Evolutionary conservation across 2,113 vertebrate genomes (phyloP), one percentile per base, ranked within the genome.

Genomic region (Corythornis cristatus): DNA sequence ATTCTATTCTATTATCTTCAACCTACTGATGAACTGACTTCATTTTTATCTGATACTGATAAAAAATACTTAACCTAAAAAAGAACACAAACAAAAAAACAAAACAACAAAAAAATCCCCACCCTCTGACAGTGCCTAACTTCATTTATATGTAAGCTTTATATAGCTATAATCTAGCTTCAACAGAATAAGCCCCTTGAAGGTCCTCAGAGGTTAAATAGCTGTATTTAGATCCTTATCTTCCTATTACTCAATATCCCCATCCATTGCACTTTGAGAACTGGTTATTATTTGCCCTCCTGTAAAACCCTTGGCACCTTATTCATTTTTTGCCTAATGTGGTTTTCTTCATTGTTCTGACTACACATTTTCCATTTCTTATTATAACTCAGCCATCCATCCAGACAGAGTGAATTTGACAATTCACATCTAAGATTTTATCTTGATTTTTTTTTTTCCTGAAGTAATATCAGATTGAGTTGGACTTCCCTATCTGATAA

Each of bases 321-420:
- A 76, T 83, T 96, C 81, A 95, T 96, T 96, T 51, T 96, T 89
- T 95, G 86, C 83, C 70, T 96, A 89, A 94, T 92, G 51, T 19
- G 37, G 50, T 65, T 96, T 97, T 95, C 62, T 95, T 95, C 81
- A 92, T 96, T 97, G 89, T 90, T 86, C 43, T 91, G 88, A 96
- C 91, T 90, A 88, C 56, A 82, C 46, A 89, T 83, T 61, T 95
- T 96, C 16, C 42, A 71, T 66, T 96, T 95, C 93, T 65, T 93
- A 80, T 92, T 94, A 93, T 93, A 96, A 96, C 88, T 96, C 88
- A 95, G 96, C 92, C 60, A 92, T 84, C 70, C 89, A 92, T 95
- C 53, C 67, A 94, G 67, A 76, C 75, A 97, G 93, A 97, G 70
- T 65, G 94, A 94, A 95, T 95, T 94, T 97, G 88, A 97, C 92